These are phyloP conservation scores for Gadus chalcogrammus DNA, from an alignment of 2,113 vertebrate species.

Conservation along the genomic window DNA sequence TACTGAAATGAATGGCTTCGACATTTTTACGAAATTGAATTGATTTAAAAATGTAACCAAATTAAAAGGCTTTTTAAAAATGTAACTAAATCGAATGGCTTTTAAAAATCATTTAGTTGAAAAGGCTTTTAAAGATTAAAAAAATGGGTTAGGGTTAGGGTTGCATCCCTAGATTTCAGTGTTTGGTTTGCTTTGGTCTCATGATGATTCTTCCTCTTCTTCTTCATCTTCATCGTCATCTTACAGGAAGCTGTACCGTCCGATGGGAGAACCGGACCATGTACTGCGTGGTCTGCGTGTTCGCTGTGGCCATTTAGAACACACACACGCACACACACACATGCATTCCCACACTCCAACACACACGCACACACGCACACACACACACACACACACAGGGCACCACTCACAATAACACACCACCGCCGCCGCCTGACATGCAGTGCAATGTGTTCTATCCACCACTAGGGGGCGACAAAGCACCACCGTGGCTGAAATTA, in stretches of 20 bases:
- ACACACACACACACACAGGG: not conserved
- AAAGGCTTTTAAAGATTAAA: no score
- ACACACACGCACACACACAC: not conserved
- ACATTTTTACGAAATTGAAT: no score
- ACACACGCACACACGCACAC: no score
- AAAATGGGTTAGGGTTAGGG: no score
- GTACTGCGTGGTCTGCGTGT: slow-evolving; percentile 94
- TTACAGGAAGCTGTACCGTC: slow-evolving; percentile 87
- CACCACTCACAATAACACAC: not conserved
- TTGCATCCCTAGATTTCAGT: no score
- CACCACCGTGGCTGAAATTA: slow-evolving; percentile 20
- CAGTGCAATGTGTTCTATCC: slow-evolving; percentile 10
- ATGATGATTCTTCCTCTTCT: no score
- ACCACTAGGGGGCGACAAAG: slow-evolving; percentile 40
- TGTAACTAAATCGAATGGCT: no score
- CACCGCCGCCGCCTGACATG: not conserved
- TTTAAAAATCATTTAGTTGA: no score
- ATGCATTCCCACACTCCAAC: not conserved
- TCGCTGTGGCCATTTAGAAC: slow-evolving; percentile 80
- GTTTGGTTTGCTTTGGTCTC: no score
- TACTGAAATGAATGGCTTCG: no score
- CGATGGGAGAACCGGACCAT: slow-evolving; percentile 97
- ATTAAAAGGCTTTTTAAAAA: no score
- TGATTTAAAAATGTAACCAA: no score
- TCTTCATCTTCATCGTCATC: not conserved